Percentiles rank a stretch among this genome's conserved stretches.
Conservation (phyloP, 2,797 vertebrate species). For the Poliocrania exsul region DNA sequence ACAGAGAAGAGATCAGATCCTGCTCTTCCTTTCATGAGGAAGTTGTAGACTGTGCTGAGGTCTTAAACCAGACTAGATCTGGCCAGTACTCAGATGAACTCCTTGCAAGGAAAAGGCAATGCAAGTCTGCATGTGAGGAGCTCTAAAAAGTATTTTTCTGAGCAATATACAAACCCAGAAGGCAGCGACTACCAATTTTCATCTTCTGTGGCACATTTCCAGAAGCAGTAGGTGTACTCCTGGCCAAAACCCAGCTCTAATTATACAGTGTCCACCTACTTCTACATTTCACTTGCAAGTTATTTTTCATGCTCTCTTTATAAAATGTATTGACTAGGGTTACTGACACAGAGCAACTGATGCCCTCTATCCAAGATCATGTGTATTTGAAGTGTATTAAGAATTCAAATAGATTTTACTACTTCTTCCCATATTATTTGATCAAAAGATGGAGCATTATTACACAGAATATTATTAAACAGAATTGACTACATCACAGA, state of each 20-base stretch:
- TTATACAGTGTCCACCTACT: constrained; percentile 56
- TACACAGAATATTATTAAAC: neutral
- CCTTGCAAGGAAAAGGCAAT: neutral
- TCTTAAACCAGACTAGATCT: neutral
- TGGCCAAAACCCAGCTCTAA: constrained; percentile 52
- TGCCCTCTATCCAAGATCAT: neutral
- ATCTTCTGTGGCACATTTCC: neutral
- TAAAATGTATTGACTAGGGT: neutral
- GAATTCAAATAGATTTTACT: neutral
- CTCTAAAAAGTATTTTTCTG: neutral
- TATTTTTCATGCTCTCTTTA: constrained; percentile 1
- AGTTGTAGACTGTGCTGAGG: too few species aligned
- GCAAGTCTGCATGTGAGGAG: neutral
- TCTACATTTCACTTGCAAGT: constrained; percentile 2
- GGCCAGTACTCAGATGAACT: neutral
- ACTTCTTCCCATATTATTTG: neutral
- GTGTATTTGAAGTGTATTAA: neutral
- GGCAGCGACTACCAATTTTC: constrained; percentile 21
- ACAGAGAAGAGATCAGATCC: neutral
- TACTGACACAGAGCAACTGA: neutral
- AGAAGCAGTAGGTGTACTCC: constrained; percentile 45
- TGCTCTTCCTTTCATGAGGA: neutral
- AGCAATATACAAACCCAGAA: constrained; percentile 14
- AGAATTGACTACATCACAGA: neutral
- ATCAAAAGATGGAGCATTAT: neutral